Evolutionary conservation across 2,797 vertebrate species (phyloP), one percentile per base, ranked within the genome.

Genomic region (Distichodus sexfasciatus): DNA sequence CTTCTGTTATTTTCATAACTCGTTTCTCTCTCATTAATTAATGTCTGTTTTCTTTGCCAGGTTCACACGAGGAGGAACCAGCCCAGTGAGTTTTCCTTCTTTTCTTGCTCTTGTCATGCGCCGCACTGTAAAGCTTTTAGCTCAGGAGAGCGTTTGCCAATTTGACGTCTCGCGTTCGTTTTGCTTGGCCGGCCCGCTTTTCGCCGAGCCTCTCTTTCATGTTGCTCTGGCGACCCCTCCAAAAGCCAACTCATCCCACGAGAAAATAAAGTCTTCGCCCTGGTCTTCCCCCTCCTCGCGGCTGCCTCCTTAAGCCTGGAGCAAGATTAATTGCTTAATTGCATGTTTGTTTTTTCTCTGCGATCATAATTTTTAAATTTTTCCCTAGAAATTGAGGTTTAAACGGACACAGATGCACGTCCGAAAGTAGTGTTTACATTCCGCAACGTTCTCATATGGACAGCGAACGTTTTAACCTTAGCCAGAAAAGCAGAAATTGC

Each of bases 61-160:
- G 94, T 92, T 79, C 94, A 95, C 84, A 93, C 95, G 85, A 94
- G 92, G 84, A 92, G 89, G 85, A 98, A 96, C 88, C 93, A 91
- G 72, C 95, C 96, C 85, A 97, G 97, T 99, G 91, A 98, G 97
- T 96, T 81, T 91, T 86, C 78, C 33, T 58, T 41, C 47, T 72
- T 4, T 62, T 33, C 35, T 19, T 28, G 41, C 60, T 58, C n/a
- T 35, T 31, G 48, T 54, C 41, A 50, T 67, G 62, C 51, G 24
- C 64, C 66, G 43, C 48, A 12, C 12, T 78, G 59, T 61, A 76
- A 70, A 78, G 70, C 67, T 71, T 72, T 57, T 73, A 70, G 64
- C 72, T 80, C 63, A 80, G 44, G 51, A 79, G 73, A 64, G 29
- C 15, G 59, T 60, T 78, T 36, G 33, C 63, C 79, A 80, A 78